These are phyloP conservation scores for Orestias chungarensis DNA, from an alignment of 2,797 vertebrate species.

Conservation along the genomic window DNA sequence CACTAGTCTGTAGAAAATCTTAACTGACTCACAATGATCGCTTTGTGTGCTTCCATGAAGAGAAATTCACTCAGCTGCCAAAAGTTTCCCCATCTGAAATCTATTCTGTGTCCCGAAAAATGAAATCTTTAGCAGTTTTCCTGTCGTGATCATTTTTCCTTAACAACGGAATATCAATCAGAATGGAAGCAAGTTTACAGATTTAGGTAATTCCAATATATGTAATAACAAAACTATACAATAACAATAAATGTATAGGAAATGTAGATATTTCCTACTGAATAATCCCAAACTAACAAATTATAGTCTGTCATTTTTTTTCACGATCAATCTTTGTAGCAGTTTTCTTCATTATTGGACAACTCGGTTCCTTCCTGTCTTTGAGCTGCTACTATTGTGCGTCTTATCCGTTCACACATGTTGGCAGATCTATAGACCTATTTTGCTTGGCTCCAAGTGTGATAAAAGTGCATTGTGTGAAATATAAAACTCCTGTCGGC, in stretches of 20 bases:
- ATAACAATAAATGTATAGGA: background rate
- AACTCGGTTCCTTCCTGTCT: background rate
- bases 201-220: no score
- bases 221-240: no score
- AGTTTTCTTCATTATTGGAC: background rate
- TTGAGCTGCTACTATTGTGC: background rate
- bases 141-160: no score
- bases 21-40: constrained; percentile 53
- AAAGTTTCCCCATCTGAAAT: constrained; percentile 39
- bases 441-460: background rate
- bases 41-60: constrained; percentile 58
- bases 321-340: background rate
- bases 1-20: constrained; percentile 41
- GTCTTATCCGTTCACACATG: background rate
- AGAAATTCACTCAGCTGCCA: constrained; percentile 37
- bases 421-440: background rate
- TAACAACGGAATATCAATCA: no score
- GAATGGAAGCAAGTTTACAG: no score
- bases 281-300: background rate
- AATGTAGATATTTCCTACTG: background rate
- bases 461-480: background rate
- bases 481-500: background rate
- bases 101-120: constrained; percentile 48
- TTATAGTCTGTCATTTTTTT: background rate
- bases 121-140: no score